Evolutionary conservation across 2,888 invertebrate species (phyloP).

Genomic region (Saturnia pavonia): DNA sequence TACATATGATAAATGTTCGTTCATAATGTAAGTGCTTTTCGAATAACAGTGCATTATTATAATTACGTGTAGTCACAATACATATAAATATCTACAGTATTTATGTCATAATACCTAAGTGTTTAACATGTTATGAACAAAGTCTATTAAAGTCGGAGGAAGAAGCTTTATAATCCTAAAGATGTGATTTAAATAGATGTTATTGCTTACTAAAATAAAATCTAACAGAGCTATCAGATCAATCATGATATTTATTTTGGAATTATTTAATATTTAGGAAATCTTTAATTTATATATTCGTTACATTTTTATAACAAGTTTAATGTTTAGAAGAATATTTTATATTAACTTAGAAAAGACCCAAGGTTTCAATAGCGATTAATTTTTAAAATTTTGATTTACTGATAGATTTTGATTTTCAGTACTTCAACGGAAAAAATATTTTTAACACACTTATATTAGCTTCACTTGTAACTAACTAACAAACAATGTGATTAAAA

Average conservation of each 20-base stretch:
- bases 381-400: too few relatives aligned
- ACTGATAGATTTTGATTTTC: too few relatives aligned
- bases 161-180: neutral
- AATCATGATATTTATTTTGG: neutral
- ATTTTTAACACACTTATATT: too few relatives aligned
- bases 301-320: too few relatives aligned
- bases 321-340: too few relatives aligned
- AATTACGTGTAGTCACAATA: neutral
- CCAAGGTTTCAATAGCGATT: too few relatives aligned
- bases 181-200: neutral
- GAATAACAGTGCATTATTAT: neutral
- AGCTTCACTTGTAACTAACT: too few relatives aligned
- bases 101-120: neutral
- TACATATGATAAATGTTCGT: neutral
- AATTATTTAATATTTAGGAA: neutral
- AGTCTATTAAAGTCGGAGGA: neutral
- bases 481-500: too few relatives aligned
- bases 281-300: neutral
- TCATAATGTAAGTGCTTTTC: constrained; percentile 1
- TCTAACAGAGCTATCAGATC: neutral
- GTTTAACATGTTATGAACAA: neutral
- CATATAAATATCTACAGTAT: neutral
- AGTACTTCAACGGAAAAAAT: too few relatives aligned
- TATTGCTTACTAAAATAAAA: neutral
- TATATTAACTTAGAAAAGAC: too few relatives aligned